Base-by-base conservation (phyloP, 2,888 invertebrate genomes). In the Cryptops parisi region DNA sequence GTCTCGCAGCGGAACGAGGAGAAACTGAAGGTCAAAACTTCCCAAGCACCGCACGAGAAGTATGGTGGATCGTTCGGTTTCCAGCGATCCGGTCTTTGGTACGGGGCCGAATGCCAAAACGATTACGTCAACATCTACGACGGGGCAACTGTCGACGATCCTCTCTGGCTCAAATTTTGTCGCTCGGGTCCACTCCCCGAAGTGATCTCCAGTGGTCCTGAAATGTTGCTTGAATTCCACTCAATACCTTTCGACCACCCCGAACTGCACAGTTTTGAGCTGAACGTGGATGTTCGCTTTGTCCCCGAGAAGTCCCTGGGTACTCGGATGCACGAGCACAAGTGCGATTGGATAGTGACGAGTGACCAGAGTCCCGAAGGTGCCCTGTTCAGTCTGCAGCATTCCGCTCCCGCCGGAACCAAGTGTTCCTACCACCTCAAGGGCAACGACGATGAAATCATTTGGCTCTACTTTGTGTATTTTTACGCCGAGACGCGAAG, bases 91-190 rank as follows among this genome's bases (percentile, higher is more conserved):
- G 52, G 52, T n/a, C 40, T 57, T 15, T 45, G 54, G 33, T 57
- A 53, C 24, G 57, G 57, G 23, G 48, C 46, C 0, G 55, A 44
- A 9, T 57, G 57, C 40, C 25, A 47, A 56, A 84, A 84, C 68
- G 85, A 86, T 70, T 84, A 82, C 67, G 71, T 87, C 60, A 83
- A 84, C 27, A 82, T 87, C 52, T 81, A 82, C 74, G 86, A 87
- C 65, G 87, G 87, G 53, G 50, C 56, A n/a, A 80, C 82, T 0
- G 19, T n/a, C 22, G 84, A 86, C 65, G 85, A 65, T 77, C 81
- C 84, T 0, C 76, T 83, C 5, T 70, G 87, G 55, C 80, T 84
- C 5, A 77, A 84, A 57, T 74, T 87, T 56, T 87, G 87, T 67
- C 86, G 85, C 3, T 84, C 84, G 1, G 86, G 86, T 63, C 80